These are phyloP conservation scores for Silurus glanis DNA, from an alignment of 2,113 vertebrate species.

Conservation along the genomic window DNA sequence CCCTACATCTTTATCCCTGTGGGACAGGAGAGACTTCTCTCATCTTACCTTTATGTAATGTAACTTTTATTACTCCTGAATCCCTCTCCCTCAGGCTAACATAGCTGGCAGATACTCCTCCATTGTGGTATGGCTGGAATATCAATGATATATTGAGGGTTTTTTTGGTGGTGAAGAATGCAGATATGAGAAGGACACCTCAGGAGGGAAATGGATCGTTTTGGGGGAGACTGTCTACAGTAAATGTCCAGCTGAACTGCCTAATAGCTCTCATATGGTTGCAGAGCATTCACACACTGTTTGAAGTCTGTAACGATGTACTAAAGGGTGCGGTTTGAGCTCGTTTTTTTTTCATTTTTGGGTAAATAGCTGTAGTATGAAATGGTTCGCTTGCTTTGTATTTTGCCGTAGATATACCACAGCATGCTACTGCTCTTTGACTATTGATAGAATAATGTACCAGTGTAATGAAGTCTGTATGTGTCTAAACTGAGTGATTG, in stretches of 20 bases:
- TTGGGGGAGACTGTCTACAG: constrained; percentile 47
- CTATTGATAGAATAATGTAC: not conserved
- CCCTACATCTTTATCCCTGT: constrained; percentile 22
- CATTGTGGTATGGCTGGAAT: constrained; percentile 60
- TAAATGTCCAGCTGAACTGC: constrained; percentile 46
- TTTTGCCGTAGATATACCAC: constrained; percentile 9
- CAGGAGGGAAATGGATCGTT: constrained; percentile 36
- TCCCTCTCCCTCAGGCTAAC: constrained; percentile 31
- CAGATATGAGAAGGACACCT: constrained; percentile 19
- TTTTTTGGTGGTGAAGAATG: constrained; percentile 38
- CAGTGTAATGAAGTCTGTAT: not conserved
- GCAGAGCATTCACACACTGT: constrained; percentile 29
- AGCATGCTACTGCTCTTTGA: not conserved
- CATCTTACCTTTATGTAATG: constrained; percentile 36
- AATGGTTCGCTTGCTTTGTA: constrained; percentile 3
- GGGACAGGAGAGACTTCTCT: constrained; percentile 27
- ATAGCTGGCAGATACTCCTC: constrained; percentile 34
- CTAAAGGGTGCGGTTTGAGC: constrained; percentile 37
- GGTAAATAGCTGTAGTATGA: constrained; percentile 23
- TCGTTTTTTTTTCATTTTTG: constrained; percentile 33
- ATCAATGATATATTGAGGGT: constrained; percentile 59
- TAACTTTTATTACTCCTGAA: constrained; percentile 37
- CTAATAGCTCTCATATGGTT: constrained; percentile 54
- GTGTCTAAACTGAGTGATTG: not conserved
- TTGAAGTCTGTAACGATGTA: constrained; percentile 42